Conservation (phyloP, 1,140 invertebrate genomes). For the Megalopta genalis region DNA sequence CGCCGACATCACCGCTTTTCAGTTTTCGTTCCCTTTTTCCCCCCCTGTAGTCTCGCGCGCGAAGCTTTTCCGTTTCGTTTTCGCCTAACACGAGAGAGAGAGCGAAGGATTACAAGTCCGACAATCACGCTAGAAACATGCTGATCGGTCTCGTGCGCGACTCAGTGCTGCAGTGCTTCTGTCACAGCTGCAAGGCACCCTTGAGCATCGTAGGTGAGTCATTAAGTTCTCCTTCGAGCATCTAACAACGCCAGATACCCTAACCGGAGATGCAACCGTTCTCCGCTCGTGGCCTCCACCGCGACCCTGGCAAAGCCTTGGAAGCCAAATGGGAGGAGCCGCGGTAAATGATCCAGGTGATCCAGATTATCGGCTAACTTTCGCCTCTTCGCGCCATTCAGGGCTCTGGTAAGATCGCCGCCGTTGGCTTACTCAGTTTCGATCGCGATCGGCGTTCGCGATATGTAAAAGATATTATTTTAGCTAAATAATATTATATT, state of each 20-base stretch:
- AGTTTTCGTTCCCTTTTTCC: neutral
- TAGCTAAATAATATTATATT: no score
- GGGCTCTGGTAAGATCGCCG: no score
- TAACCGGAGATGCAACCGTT: conserved; percentile 23
- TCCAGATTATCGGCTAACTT: no score
- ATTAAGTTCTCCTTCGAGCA: neutral
- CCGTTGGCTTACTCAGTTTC: no score
- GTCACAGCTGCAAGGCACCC: conserved; percentile 91
- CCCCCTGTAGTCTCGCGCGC: neutral
- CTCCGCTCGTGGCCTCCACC: neutral
- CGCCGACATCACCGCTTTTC: neutral
- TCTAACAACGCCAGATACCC: no score
- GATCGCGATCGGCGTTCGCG: no score
- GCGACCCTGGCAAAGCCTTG: no score
- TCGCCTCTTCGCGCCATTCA: no score
- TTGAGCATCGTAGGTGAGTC: conserved; percentile 86
- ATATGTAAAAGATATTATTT: no score
- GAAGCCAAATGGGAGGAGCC: no score
- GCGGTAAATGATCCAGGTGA: no score
- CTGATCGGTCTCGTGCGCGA: conserved; percentile 91
- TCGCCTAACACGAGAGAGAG: neutral
- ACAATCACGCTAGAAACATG: conserved; percentile 81
- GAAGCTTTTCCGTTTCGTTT: neutral
- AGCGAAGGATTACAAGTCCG: neutral
- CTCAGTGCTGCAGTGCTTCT: conserved; percentile 93